These are phyloP conservation scores for Salvelinus sp. DNA, from an alignment of 2,113 vertebrate species.

Conservation along the genomic window DNA sequence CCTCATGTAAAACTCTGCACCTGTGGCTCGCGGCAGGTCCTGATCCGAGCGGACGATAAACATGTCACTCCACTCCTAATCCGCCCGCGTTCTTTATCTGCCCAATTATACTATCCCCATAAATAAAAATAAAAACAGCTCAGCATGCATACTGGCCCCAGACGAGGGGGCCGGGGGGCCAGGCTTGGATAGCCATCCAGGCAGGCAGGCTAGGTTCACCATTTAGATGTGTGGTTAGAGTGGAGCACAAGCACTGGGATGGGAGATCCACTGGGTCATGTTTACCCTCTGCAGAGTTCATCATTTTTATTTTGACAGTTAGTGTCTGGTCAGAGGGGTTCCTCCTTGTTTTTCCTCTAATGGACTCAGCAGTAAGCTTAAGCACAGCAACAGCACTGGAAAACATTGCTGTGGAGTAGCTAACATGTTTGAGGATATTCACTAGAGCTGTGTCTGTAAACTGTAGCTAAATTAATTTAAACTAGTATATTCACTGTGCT, in stretches of 20 bases:
- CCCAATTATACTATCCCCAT: conserved; percentile 52
- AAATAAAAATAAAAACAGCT: conserved; percentile 64
- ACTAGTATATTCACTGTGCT: background rate
- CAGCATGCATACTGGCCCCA: conserved; percentile 30
- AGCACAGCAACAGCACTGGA: background rate
- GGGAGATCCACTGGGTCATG: background rate
- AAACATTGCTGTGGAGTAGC: background rate
- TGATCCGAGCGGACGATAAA: conserved; percentile 64
- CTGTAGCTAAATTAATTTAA: too few species aligned
- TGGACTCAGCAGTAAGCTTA: background rate
- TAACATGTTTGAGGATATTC: too few species aligned
- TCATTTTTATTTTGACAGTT: conserved; percentile 55
- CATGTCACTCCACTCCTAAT: conserved; percentile 61
- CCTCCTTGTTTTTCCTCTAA: background rate
- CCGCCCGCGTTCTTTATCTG: conserved; percentile 37
- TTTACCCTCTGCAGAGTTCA: conserved; percentile 27
- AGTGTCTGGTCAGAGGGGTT: background rate
- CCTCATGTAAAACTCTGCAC: conserved; percentile 73
- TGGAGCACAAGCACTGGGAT: conserved; percentile 23
- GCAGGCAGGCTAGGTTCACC: conserved; percentile 5
- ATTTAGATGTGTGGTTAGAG: conserved; percentile 24
- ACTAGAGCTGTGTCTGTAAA: too few species aligned
- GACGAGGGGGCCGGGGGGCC: background rate
- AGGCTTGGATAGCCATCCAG: background rate
- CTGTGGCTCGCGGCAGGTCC: conserved; percentile 61